Evolutionary conservation across 1,140 invertebrate genomes (phyloP), one percentile per base, ranked within the genome.

Genomic region (Eurytemora carolleeae): DNA sequence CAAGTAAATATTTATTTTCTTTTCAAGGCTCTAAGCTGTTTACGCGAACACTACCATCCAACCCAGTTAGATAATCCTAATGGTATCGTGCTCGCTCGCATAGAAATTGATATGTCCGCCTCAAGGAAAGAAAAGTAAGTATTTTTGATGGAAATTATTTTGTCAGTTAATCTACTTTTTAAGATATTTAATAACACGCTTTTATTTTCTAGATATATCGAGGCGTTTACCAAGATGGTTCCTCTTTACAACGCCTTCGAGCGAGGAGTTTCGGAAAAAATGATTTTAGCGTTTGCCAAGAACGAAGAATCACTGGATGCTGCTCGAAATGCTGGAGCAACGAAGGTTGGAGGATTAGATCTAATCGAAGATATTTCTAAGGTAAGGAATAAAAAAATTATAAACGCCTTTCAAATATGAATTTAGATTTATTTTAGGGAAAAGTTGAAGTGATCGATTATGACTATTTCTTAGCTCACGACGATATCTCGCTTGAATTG

Each of bases 161-260:
- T n/a, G n/a, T n/a, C n/a, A n/a, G n/a, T n/a, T n/a, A n/a, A n/a
- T n/a, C n/a, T n/a, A n/a, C n/a, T n/a, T n/a, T n/a, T n/a, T n/a
- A n/a, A n/a, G n/a, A n/a, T n/a, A n/a, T n/a, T n/a, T n/a, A n/a
- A n/a, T n/a, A n/a, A n/a, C n/a, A n/a, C n/a, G n/a, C n/a, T n/a
- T n/a, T n/a, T n/a, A n/a, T n/a, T n/a, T n/a, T n/a, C 31, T 44
- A 44, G 60, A 3, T 62, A 54, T 44, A 62, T 62, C 24, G 60
- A 62, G 20, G 19, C 18, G 2, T 62, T 62, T 24, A 23, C 21
- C 19, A 57, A 53, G 12, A 57, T 57, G 53, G 54, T 62, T 19
- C 53, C 60, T 22, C 57, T 62, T 17, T 24, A 55, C 3, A 19
- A 62, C 22, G 21, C 21, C 18, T 62, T 23, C 23, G 60, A 62